Percentiles rank a stretch among this genome's conserved stretches.
Evolutionary conservation across 1,140 invertebrate genomes (phyloP).

Genomic region (Lepidurus apus): DNA sequence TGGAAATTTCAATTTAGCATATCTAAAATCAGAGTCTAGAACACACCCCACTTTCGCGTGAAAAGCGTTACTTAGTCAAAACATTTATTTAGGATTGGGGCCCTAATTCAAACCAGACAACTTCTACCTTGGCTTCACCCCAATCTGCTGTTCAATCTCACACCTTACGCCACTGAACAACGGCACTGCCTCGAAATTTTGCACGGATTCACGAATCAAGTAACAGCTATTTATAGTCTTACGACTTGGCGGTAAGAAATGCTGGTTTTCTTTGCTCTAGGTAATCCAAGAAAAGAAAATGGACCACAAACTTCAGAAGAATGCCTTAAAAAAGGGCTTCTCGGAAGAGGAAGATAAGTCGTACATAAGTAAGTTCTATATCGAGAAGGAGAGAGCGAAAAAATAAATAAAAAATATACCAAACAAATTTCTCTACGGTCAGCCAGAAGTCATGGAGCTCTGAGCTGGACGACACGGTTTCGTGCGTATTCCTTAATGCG

Average conservation of each 20-base stretch:
- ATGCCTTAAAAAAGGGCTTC: not conserved
- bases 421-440: no score
- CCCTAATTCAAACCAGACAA: constrained; percentile 23
- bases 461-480: no score
- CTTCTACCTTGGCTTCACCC: constrained; percentile 67
- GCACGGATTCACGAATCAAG: constrained; percentile 75
- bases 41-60: no score
- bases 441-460: no score
- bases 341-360: not conserved
- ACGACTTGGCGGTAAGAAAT: no score
- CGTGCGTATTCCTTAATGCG: no score
- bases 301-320: not conserved
- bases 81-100: not conserved
- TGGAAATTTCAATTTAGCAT: no score
- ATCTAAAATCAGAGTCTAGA: no score
- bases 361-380: not conserved
- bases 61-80: no score
- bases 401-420: no score
- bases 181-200: constrained; percentile 68
- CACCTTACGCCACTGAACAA: constrained; percentile 68
- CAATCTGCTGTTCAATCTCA: constrained; percentile 71
- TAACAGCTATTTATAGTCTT: constrained; percentile 39
- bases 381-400: no score
- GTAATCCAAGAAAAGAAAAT: not conserved
- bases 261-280: no score